Conservation (phyloP, 64 coral and sea anemone species). For the Platygyra sinensis region DNA sequence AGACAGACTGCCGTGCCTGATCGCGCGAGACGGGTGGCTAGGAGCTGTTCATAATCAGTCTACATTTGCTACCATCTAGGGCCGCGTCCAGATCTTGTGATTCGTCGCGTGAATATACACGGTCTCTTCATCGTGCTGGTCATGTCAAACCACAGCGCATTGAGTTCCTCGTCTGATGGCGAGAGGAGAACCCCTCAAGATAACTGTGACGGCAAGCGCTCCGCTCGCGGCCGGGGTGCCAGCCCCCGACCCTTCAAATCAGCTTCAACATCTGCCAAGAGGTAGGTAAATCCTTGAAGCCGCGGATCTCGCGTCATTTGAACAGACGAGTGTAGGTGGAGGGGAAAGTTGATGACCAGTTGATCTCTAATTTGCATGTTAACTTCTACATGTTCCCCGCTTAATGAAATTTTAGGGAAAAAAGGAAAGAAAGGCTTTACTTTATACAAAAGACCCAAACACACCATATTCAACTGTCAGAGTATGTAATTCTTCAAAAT, state of each 20-base stretch:
- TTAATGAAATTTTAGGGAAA: neutral
- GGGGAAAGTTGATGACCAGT: neutral
- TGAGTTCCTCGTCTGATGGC: constrained; percentile 10
- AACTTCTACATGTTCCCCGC: neutral
- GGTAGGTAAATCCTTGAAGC: constrained; percentile 2
- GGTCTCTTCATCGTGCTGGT: neutral
- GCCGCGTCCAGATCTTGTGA: constrained; percentile 2
- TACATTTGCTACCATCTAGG: neutral
- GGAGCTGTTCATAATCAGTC: neutral
- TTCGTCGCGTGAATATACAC: neutral
- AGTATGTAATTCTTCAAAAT: neutral
- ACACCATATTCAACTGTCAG: neutral
- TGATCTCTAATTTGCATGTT: constrained; percentile 59
- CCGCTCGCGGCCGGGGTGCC: neutral
- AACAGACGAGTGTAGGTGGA: neutral
- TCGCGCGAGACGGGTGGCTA: too few species aligned
- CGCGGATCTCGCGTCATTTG: neutral
- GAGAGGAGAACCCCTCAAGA: constrained; percentile 6
- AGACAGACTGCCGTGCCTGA: neutral
- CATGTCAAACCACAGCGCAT: constrained; percentile 10
- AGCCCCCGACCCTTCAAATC: constrained; percentile 7
- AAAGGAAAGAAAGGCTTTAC: neutral
- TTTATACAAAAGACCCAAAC: neutral
- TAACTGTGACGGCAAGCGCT: neutral
- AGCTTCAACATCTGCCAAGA: neutral